Base-by-base conservation (phyloP, 2,797 vertebrate species). In the Anolis apletophallus region DNA sequence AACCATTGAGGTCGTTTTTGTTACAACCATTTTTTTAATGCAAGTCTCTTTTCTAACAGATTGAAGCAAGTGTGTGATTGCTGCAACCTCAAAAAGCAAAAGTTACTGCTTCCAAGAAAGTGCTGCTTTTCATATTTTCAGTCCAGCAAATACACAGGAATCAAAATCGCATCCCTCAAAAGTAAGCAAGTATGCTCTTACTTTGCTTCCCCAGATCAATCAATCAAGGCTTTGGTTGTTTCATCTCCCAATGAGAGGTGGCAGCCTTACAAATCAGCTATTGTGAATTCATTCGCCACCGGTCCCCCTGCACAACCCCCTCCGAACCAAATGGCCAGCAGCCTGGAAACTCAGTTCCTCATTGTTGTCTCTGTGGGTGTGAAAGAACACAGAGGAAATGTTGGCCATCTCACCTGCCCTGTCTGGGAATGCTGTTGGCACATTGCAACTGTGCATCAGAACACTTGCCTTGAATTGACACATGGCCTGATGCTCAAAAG, bases 401-500 rank as follows among this genome's bases (percentile, higher is more conserved):
- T 74, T 68, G 40, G 59, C 80, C 74, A 55, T 80, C 80, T 89
- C 81, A 89, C 84, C 88, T 86, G 88, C 84, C 88, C 84, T 89
- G 88, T 89, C 84, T 89, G 85, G 84, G 80, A 89, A 89, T 86
- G 74, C 81, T 68, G 69, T 9, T 74, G 74, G 80, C 81, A 69
- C 61, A 80, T 75, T 52, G 76, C 54, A 83, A 80, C 72, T 36
- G 46, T 83, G 59, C 52, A 64, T 59, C 36, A 40, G 52, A 36
- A 52, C 67, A 75, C 29, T 32, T 67, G 40, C 80, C 74, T 52
- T 57, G 78, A 82, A 77, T 34, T 8, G 75, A 73, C 64, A 79
- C 12, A 26, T 85, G 57, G 26, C 34, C 69, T 80, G 34, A 23
- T n/a, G 9, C 69, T 68, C 34, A 61, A 46, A 29, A 50, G 61